Evolutionary conservation across 37 sponge, comb jelly and placozoan genomes (phyloP).

Genomic region (Trichoplax adhaerens): DNA sequence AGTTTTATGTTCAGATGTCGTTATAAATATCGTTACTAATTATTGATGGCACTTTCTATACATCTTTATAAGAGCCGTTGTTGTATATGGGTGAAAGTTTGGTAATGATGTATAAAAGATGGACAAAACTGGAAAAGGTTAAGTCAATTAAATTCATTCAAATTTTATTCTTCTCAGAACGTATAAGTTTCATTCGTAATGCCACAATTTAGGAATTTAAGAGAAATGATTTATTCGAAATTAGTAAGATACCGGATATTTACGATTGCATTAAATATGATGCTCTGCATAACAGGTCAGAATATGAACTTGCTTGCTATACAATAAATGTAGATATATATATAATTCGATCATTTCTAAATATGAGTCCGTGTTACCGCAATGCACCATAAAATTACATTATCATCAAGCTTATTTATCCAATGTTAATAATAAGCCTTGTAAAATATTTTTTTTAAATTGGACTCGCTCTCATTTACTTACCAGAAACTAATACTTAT

Average conservation of each 20-base stretch:
- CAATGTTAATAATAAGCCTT: no score
- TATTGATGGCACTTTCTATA: neutral
- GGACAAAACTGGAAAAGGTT: conserved; percentile 77
- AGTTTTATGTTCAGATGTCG: neutral
- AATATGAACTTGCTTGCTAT: no score
- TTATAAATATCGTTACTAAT: neutral
- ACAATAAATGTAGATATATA: no score
- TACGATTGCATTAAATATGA: conserved; percentile 92
- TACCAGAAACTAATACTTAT: no score
- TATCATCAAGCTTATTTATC: no score
- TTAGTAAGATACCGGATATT: conserved; percentile 92
- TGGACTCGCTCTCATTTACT: no score
- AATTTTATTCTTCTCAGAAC: neutral
- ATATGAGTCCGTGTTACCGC: no score
- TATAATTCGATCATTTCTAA: no score
- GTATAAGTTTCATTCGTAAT: neutral
- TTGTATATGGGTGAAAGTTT: conserved; percentile 37
- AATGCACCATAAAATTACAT: no score
- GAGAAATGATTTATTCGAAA: conserved; percentile 62
- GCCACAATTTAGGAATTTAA: conserved; percentile 40
- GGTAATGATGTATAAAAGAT: conserved; percentile 55
- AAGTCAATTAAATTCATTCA: neutral
- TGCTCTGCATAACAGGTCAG: conserved; percentile 73
- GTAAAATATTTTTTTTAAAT: no score
- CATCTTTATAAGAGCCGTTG: neutral